A percentile compares a stretch with the other conserved stretches of the same genome.
Evolutionary conservation across 1,140 invertebrate genomes (phyloP).

Genomic region (Charaxes varanes): DNA sequence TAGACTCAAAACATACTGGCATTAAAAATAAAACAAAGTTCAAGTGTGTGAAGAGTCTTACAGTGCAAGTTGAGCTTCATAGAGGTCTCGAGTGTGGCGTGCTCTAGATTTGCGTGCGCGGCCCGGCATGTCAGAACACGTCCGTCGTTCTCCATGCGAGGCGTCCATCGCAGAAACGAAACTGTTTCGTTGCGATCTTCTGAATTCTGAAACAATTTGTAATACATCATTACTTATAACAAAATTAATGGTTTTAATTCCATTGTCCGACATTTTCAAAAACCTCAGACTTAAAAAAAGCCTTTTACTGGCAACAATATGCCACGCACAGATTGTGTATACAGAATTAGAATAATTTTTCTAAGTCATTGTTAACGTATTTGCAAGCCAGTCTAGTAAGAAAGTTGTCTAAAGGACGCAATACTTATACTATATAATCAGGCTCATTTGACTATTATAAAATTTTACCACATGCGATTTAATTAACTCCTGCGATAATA

Average conservation of each 20-base stretch:
- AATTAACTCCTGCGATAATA: neutral
- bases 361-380: no score
- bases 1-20: no score
- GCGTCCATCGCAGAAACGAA: constrained; percentile 83
- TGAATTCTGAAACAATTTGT: constrained; percentile 75
- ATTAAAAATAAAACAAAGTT: no score
- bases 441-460: constrained; percentile 2
- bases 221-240: neutral
- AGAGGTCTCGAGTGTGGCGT: constrained; percentile 84
- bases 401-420: no score
- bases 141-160: constrained; percentile 84
- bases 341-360: no score
- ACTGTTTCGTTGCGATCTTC: constrained; percentile 86
- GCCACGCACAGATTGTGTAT: no score
- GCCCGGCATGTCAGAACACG: constrained; percentile 85
- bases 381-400: no score
- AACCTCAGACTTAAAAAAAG: no score
- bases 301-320: no score
- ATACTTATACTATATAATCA: no score
- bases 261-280: neutral
- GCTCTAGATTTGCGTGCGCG: constrained; percentile 73
- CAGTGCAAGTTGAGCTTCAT: constrained; percentile 89
- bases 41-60: no score
- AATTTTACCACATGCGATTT: no score
- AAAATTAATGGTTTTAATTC: neutral